Evolutionary conservation across 2,888 invertebrate genomes (phyloP).

Genomic region (Noctua pronuba): DNA sequence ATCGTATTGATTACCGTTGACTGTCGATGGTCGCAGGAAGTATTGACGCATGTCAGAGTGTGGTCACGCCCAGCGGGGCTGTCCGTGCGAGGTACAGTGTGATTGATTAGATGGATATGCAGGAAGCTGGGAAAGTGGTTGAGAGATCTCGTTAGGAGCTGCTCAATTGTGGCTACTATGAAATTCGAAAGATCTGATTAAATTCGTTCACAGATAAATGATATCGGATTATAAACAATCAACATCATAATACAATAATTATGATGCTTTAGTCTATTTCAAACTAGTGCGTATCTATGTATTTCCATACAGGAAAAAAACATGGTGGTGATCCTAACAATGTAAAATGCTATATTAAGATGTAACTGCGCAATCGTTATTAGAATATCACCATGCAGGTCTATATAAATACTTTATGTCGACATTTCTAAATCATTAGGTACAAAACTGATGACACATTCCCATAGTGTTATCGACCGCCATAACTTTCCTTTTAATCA

Average conservation of each 20-base stretch:
- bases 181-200: background rate
- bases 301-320: background rate
- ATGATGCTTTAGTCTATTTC: background rate
- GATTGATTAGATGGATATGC: constrained; percentile 21
- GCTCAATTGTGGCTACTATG: background rate
- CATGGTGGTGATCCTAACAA: background rate
- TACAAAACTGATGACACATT: constrained; percentile 13
- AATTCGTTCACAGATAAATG: background rate
- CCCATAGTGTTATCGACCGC: background rate
- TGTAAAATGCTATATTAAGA: constrained; percentile 2
- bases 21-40: constrained; percentile 61
- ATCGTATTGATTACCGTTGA: constrained; percentile 42
- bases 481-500: constrained; percentile 35
- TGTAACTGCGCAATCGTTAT: background rate
- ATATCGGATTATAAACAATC: background rate
- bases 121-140: constrained; percentile 33
- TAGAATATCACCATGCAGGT: background rate
- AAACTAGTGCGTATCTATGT: background rate
- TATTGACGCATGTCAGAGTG: constrained; percentile 36
- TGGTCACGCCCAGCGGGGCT: constrained; percentile 63
- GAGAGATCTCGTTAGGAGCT: constrained; percentile 14
- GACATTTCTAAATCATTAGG: constrained; percentile 22
- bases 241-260: background rate
- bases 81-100: constrained; percentile 16
- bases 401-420: background rate